Percentiles rank a stretch among this genome's conserved stretches.
Evolutionary conservation across 2,888 invertebrate species (phyloP).

Genomic region (Apeira syringaria): DNA sequence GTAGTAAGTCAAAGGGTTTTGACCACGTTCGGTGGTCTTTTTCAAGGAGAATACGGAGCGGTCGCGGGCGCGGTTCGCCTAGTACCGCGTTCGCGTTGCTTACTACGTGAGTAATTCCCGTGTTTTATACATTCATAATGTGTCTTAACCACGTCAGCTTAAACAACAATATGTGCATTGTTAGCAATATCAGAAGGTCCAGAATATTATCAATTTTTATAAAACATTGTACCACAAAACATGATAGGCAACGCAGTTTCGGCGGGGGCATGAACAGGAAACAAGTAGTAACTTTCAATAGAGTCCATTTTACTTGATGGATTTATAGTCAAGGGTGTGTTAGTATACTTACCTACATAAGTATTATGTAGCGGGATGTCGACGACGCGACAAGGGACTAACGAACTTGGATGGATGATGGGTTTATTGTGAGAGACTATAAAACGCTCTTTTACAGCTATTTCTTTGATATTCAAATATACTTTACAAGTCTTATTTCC

Average conservation of each 20-base stretch:
- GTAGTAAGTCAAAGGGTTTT: too few relatives aligned
- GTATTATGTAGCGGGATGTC: constrained; percentile 13
- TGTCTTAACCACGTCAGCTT: too few relatives aligned
- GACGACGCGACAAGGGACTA: constrained; percentile 44
- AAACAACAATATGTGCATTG: too few relatives aligned
- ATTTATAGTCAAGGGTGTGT: constrained; percentile 51
- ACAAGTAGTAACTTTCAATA: constrained; percentile 37
- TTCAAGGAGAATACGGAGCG: too few relatives aligned
- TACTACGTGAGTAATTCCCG: too few relatives aligned
- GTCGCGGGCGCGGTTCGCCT: too few relatives aligned
- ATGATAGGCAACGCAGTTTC: not conserved
- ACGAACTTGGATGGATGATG: constrained; percentile 28
- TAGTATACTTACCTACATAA: too few relatives aligned
- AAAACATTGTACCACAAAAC: constrained; percentile 1
- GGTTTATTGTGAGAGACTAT: constrained; percentile 21
- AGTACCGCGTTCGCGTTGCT: too few relatives aligned
- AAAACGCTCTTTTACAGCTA: constrained; percentile 10
- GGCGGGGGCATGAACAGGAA: constrained; percentile 34
- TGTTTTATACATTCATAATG: too few relatives aligned
- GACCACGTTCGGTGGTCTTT: too few relatives aligned
- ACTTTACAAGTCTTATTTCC: constrained; percentile 1
- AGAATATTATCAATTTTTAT: not conserved
- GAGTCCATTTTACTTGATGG: constrained; percentile 51
- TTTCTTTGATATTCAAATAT: constrained; percentile 14
- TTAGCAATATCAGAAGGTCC: not conserved